Evolutionary conservation across 2,113 vertebrate species (phyloP), one percentile per base, ranked within the genome.

Genomic region (Cyphotilapia sp.): DNA sequence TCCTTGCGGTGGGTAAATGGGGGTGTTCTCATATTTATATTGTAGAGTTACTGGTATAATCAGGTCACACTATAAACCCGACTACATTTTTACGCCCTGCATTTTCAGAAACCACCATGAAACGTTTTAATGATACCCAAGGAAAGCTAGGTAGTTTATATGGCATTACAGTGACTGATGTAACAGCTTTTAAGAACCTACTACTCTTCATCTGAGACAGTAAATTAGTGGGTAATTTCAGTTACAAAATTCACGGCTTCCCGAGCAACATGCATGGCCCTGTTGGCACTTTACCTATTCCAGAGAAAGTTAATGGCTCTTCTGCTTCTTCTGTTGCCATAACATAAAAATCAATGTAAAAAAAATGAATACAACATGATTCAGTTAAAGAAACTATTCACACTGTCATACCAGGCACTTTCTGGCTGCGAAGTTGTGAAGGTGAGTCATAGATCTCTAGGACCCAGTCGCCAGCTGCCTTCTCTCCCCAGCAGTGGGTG

Each of bases 401-500:
- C 9, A 19, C 10, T 54, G 45, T 59, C 89, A 35, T 96, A 99
- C 99, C 99, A 95, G 99, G 98, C 83, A 98, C 98, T 95, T 99
- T 99, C 95, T 99, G 98, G 95, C 98, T 99, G 87, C 99, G 97
- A 80, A 99, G 96, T 35, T 99, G 99, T 87, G 98, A 99, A 13
- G 98, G 99, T 6, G 97, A 98, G 92, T 99, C 98, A 71, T 98
- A 98, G 93, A 99, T 98, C 96, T 99, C 98, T 84, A 99, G 97
- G 90, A 99, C 95, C 98, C 99, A 99, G 93, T 99, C 98, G 83
- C 99, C 99, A 17, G 97, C 97, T 19, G 98, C 98, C 95, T 98
- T 98, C 95, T 99, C 99, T 86, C 98, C 98, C 99, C 99, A 99
- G 93, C 97, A 99, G 89, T 99, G 99, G 91, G 99, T 99, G 85